Evolutionary conservation across 2,113 vertebrate species (phyloP).

Genomic region (Petaurus breviceps): DNA sequence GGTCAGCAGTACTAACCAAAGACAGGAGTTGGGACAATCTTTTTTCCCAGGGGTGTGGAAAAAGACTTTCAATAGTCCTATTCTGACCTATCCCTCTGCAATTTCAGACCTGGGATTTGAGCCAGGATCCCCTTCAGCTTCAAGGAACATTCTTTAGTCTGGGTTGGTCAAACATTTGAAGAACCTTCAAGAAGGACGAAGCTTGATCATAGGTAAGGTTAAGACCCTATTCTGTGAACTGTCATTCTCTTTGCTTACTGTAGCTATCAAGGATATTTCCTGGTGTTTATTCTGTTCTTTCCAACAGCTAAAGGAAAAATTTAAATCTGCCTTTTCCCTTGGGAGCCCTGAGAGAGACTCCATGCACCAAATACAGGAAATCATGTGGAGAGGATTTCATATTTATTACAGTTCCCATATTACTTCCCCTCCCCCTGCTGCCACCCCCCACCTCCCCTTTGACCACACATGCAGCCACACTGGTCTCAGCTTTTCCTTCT

Average conservation of each 20-base stretch:
- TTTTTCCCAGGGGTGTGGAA: neutral
- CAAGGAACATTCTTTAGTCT: conserved; percentile 49
- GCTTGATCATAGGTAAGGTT: conserved; percentile 41
- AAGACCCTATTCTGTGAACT: neutral
- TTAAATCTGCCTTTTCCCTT: conserved; percentile 72
- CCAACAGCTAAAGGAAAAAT: conserved; percentile 59
- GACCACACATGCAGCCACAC: conserved; percentile 64
- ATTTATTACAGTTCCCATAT: conserved; percentile 71
- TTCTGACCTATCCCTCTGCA: neutral
- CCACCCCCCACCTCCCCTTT: conserved; percentile 63
- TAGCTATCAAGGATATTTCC: conserved; percentile 35
- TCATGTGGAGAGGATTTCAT: conserved; percentile 64
- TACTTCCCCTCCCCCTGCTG: conserved; percentile 58
- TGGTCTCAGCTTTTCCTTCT: conserved; percentile 57
- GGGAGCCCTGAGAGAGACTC: conserved; percentile 61
- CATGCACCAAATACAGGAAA: conserved; percentile 71
- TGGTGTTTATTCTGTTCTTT: conserved; percentile 61
- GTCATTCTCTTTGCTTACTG: neutral
- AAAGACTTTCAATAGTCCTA: neutral
- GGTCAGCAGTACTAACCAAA: neutral
- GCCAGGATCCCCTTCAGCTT: conserved; percentile 48
- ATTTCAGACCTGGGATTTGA: neutral
- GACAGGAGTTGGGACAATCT: neutral
- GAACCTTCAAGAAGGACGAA: conserved; percentile 65
- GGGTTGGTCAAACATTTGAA: conserved; percentile 64